A percentile compares a stretch with the other conserved stretches of the same genome.
Evolutionary conservation across 2,113 vertebrate species (phyloP).

Genomic region (Sinocyclocheilus grahami): DNA sequence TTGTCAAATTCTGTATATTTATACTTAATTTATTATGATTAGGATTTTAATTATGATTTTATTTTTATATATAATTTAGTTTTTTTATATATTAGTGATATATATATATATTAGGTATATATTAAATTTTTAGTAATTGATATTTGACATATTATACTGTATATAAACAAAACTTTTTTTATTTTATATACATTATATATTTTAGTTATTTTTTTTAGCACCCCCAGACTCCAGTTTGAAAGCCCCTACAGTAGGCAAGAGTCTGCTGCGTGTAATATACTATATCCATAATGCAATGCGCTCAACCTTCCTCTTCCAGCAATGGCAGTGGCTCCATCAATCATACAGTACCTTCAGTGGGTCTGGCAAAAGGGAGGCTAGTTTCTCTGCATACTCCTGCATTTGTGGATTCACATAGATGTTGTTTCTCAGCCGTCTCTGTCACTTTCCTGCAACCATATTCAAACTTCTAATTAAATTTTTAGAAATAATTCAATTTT

Average conservation of each 20-base stretch:
- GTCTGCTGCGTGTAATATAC: background rate
- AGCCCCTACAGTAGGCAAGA: background rate
- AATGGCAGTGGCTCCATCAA: background rate
- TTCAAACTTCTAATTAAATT: background rate
- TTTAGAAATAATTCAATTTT: background rate
- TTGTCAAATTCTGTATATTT: no score
- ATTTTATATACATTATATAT: no score
- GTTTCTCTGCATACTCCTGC: constrained; percentile 87
- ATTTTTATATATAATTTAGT: no score
- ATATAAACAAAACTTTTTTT: no score
- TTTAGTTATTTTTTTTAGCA: no score
- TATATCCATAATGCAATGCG: background rate
- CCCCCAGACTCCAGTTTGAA: background rate
- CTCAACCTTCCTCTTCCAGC: background rate
- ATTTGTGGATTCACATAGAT: constrained; percentile 83
- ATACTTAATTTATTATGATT: no score
- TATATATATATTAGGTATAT: no score
- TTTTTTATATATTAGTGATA: no score
- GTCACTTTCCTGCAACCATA: constrained; percentile 82
- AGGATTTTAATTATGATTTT: no score
- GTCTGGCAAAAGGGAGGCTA: constrained; percentile 83
- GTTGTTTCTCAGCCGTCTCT: constrained; percentile 79
- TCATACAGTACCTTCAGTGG: constrained; percentile 85
- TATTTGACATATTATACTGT: no score
- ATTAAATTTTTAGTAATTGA: no score